phyloP scores from a whole-genome alignment of 1,140 invertebrate species.

The Hycleus phaleratus region DNA sequence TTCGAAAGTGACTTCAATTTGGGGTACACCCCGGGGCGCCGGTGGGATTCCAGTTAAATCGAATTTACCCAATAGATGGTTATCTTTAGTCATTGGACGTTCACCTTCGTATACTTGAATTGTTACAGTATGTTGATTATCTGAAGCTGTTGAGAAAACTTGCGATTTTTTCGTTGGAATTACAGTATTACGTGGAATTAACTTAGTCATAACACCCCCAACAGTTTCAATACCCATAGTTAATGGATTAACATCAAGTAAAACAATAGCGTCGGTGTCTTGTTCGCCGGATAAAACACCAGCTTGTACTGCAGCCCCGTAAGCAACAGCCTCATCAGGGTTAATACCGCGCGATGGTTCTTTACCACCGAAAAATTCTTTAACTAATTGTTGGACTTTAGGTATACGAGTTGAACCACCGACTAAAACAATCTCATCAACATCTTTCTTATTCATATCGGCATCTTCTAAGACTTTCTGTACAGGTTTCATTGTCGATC shows the following conservation, averaged over 20 bases:
- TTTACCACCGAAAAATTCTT: constrained; percentile 97
- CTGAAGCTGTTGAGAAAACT: constrained; percentile 97
- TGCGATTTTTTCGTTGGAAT: constrained; percentile 99
- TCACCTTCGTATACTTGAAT: constrained; percentile 98
- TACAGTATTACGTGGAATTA: constrained; percentile 96
- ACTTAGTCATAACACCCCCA: constrained; percentile 98
- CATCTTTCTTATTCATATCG: constrained; percentile 97
- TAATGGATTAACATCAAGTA: constrained; percentile 95
- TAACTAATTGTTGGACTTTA: constrained; percentile 97
- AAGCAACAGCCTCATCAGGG: constrained; percentile 96
- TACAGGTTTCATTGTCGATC: constrained; percentile 97
- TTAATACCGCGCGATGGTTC: constrained; percentile 97
- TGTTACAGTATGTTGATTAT: constrained; percentile 98
- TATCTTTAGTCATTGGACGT: constrained; percentile 99
- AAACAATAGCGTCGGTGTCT: constrained; percentile 92
- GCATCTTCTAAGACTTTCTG: constrained; percentile 93
- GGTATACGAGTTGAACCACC: constrained; percentile 99
- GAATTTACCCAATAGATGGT: constrained; percentile 93
- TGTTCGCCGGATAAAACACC: constrained; percentile 85
- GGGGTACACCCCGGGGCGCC: constrained; percentile 94
- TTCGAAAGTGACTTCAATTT: constrained; percentile 98
- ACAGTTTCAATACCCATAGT: constrained; percentile 99
- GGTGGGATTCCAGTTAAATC: constrained; percentile 97
- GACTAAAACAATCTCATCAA: constrained; percentile 98
- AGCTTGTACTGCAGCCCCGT: constrained; percentile 97